Evolutionary conservation across 2,797 vertebrate species (phyloP).

Genomic region (Malacoraja senta): DNA sequence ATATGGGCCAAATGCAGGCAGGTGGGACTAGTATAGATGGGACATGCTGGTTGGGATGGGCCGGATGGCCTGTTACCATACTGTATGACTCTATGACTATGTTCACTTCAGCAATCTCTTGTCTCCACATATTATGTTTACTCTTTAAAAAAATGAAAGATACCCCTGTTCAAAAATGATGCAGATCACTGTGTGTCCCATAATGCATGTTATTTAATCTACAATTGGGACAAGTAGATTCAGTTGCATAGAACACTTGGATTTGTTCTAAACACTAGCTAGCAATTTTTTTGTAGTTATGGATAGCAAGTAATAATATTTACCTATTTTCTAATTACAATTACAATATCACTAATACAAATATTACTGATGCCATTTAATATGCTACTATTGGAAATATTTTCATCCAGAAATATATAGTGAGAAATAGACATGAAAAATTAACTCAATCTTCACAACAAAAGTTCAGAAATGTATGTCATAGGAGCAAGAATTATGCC

Average conservation of each 20-base stretch:
- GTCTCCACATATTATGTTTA: not conserved
- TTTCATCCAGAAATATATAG: not conserved
- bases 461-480: too few relatives aligned
- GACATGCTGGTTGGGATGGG: too few relatives aligned
- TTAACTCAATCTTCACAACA: not conserved
- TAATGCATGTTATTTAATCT: not conserved
- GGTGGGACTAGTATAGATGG: too few relatives aligned
- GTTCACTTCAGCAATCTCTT: too few relatives aligned
- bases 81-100: too few relatives aligned
- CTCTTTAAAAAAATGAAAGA: not conserved
- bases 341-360: not conserved
- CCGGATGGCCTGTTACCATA: too few relatives aligned
- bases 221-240: not conserved
- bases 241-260: not conserved
- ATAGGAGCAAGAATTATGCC: too few relatives aligned
- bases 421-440: not conserved
- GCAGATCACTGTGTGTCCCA: not conserved
- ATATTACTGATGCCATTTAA: not conserved
- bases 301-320: not conserved
- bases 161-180: not conserved
- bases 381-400: not conserved
- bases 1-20: too few relatives aligned
- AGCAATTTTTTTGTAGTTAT: not conserved
- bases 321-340: not conserved
- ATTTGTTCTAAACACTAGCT: not conserved